Evolutionary conservation across 2,113 vertebrate genomes (phyloP), one percentile per base, ranked within the genome.

Genomic region (Origma solitaria): DNA sequence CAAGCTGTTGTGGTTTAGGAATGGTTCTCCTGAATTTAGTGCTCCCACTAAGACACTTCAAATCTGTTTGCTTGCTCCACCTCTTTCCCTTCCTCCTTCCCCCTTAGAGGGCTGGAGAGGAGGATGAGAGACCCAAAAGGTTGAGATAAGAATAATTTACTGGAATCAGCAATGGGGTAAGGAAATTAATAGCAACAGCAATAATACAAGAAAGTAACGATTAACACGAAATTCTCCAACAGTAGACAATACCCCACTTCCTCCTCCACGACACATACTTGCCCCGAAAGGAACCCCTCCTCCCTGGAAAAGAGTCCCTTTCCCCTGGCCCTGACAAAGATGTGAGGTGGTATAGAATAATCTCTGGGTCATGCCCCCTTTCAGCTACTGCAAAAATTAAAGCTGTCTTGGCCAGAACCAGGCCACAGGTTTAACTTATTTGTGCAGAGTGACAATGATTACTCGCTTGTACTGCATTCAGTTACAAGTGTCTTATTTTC

Each of bases 241-340:
- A 50, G 7, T 5, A 27, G 4, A 10, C 6, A 28, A 19, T 19
- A 53, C 11, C 14, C 11, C 31, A 27, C 31, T 25, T 11, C 13
- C 22, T 30, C 40, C 15, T 40, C 30, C 23, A 24, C 15, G 13
- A 25, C 10, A 11, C 0, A 0, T 6, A 47, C 5, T 20, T 7
- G 10, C 30, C 23, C 23, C 25, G 6, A 47, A 40, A 62, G 27
- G 3, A 23, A 7, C 23, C 12, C 6, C 37, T 71, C 31, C n/a
- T 30, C 3, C 11, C 28, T 9, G 12, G 33, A 60, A 60, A n/a
- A 25, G 6, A 45, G 2, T 11, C 14, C 13, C 16, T 54, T 33
- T 7, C 16, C 10, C 15, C 2, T 30, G 10, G 7, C 9, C 22
- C 2, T 1, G 3, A 10, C 17, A 79, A 25, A 21, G 8, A 40